A percentile compares a stretch with the other conserved stretches of the same genome.
Conservation (phyloP, 2,797 vertebrate genomes). For the Morus bassanus region DNA sequence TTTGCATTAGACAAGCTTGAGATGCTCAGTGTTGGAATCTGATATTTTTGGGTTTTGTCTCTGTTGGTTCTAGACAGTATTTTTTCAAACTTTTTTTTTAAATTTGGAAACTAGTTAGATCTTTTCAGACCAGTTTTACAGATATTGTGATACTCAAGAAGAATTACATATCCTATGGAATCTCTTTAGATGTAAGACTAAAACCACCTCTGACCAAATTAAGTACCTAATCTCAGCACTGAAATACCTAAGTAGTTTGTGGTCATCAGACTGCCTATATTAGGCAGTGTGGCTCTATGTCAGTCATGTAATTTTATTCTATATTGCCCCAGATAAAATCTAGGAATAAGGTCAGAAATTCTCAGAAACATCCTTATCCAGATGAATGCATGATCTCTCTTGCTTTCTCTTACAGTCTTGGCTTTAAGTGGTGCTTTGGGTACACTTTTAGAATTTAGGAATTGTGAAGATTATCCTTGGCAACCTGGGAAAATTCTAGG, state of each 20-base stretch:
- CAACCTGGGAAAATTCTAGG: background rate
- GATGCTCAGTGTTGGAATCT: background rate
- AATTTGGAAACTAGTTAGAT: background rate
- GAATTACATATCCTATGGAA: background rate
- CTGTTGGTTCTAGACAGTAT: background rate
- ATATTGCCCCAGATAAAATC: background rate
- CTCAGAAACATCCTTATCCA: background rate
- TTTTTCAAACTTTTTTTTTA: background rate
- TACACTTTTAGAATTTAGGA: background rate
- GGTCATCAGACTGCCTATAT: background rate
- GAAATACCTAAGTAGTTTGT: background rate
- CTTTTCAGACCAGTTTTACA: background rate
- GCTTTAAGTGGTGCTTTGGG: background rate
- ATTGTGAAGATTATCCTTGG: background rate
- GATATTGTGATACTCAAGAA: background rate
- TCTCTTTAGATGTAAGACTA: background rate
- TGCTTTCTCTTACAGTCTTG: background rate
- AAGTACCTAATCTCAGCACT: background rate
- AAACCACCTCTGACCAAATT: background rate
- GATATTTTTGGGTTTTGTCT: background rate
- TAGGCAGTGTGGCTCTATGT: background rate
- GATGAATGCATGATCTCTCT: background rate
- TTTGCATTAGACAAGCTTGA: background rate
- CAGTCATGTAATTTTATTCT: background rate
- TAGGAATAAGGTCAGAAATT: background rate